Evolutionary conservation across 2,797 vertebrate genomes (phyloP), one percentile per base, ranked within the genome.

Genomic region (Gadopsis bispinosus): DNA sequence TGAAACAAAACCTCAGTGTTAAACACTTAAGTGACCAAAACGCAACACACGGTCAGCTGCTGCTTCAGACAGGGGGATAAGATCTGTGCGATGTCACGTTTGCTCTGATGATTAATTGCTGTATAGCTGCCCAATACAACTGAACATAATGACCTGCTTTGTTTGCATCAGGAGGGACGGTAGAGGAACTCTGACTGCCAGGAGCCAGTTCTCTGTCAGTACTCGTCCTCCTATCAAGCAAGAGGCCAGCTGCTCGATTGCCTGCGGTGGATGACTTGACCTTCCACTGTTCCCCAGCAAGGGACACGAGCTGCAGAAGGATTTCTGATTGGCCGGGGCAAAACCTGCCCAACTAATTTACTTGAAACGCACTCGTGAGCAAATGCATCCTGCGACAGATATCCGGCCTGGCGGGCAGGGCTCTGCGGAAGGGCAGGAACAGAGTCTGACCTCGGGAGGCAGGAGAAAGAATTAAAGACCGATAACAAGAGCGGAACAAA

Each of bases 91-190:
- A 84, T 75, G 74, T 83, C 84, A 75, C 65, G 72, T 87, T 81
- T 58, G 75, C 75, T 74, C 66, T 75, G 59, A 87, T 86, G 75
- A 75, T 78, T 91, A 93, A 94, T 90, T 89, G 83, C 77, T 66
- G 67, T 75, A 73, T 68, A 85, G 81, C 69, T 85, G 83, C 58
- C 75, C 72, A 51, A 50, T 65, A 83, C 89, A 88, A 81, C 59
- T 63, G 60, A 84, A 85, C 69, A 87, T 80, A 91, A 89, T 81
- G 79, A 72, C 62, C 79, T 69, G 72, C 75, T 89, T 82, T 89
- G 88, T 91, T 86, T 84, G 73, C 82, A 83, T 83, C 55, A 50
- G 88, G 60, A 64, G 64, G 61, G 80, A 77, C 41, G 83, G 67
- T 83, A 84, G 43, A 43, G 47, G 53, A 66, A 51, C 50, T 66